A percentile compares a stretch with the other conserved stretches of the same genome.
Conservation (phyloP, 2,888 invertebrate genomes). For the Elysia crispata region DNA sequence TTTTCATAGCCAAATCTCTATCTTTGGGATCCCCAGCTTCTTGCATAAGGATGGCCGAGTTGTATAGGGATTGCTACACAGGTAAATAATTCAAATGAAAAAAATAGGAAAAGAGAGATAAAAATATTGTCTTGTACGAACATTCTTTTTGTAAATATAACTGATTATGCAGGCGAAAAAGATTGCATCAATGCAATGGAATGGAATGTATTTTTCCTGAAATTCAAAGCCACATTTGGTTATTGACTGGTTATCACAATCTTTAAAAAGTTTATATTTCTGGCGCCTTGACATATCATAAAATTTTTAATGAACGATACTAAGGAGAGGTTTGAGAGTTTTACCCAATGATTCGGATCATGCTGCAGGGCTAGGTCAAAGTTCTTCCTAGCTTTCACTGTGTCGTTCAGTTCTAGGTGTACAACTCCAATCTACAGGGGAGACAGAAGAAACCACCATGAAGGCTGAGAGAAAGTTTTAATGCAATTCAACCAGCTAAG, state of each 20-base stretch:
- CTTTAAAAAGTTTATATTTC: no score
- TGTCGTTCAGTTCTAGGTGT: slow-evolving; percentile 93
- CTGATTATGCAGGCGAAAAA: no score
- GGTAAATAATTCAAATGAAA: slow-evolving; percentile 39
- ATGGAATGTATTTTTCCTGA: no score
- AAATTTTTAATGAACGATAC: neutral
- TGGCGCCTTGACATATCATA: no score
- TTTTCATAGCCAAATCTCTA: slow-evolving; percentile 81
- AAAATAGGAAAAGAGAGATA: no score
- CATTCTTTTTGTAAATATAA: no score
- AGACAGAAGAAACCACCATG: slow-evolving; percentile 6
- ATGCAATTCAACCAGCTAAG: neutral
- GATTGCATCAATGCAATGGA: no score
- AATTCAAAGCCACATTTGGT: no score
- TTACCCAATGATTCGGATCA: slow-evolving; percentile 92
- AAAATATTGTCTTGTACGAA: no score
- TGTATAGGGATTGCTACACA: slow-evolving; percentile 88
- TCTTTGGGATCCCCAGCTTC: slow-evolving; percentile 90
- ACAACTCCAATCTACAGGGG: slow-evolving; percentile 79
- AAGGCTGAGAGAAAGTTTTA: no score
- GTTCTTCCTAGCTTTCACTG: slow-evolving; percentile 92
- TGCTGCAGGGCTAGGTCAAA: slow-evolving; percentile 94
- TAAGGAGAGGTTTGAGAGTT: slow-evolving; percentile 7
- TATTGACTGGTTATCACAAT: no score
- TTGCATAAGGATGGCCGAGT: slow-evolving; percentile 95